Base-by-base conservation (phyloP, 2,888 invertebrate species). In the Drosophila austrosaltans region DNA sequence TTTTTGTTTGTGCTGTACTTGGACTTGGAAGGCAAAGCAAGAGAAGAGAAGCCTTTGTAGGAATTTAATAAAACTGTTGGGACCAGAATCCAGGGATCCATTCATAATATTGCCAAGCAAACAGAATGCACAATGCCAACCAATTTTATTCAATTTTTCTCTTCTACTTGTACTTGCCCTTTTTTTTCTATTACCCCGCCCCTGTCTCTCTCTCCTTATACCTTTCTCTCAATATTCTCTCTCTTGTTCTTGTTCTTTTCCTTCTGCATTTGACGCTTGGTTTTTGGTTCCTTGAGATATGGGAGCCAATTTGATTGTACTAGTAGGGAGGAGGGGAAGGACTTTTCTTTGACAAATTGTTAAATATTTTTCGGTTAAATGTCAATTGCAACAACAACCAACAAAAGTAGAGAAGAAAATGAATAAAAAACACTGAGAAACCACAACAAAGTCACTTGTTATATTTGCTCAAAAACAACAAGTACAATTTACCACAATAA, bases 41-140 rank as follows among this genome's bases (percentile, higher is more conserved):
- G 16, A 16, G 16, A 16, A 32, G 10, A 32, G 82, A 85, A 87
- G 83, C 88, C 82, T 82, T 82, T 82, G 83, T 77, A 83, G 78
- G 83, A 88, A 83, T 88, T 83, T 83, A 83, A 83, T 88, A 83
- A 83, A 88, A 83, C 71, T 83, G 87, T 77, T 75, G 81, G 76
- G 81, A 85, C 82, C 87, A 48, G 48, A 39, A 39, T 39, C 57
- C 57, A 22, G 57, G 36, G 39, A 39, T 48, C 48, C 48, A 48
- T 48, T 12, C 48, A 48, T 48, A 39, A 84, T 77, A 87, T 82
- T 81, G 82, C 77, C 72, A 63, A 61, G 88, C 86, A 82, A 82
- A 82, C 86, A 83, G 32, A 75, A 79, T 88, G 84, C 88, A 86
- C 86, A 82, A 72, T 75, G 83, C 69, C 66, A 82, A 82, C 66